Base-by-base conservation (phyloP, 37 sponge, comb jelly and placozoan species). In the Corticium candelabrum region DNA sequence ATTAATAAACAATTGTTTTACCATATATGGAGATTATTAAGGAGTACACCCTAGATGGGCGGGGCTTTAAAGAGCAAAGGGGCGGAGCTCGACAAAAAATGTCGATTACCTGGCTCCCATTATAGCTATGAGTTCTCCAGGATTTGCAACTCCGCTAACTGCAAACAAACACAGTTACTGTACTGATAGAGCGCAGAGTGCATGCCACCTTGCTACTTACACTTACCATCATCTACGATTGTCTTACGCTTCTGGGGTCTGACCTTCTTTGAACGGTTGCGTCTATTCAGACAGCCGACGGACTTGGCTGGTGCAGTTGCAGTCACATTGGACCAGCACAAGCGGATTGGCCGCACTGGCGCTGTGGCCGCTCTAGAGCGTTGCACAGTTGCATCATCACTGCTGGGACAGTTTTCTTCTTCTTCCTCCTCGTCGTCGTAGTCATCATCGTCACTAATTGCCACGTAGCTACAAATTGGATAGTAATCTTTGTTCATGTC, bases 61-160 rank as follows among this genome's bases (percentile, higher is more conserved):
- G n/a, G n/a, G n/a, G n/a, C n/a, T n/a, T n/a, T n/a, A n/a, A n/a
- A n/a, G n/a, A 50, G 21, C 21, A 50, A 21, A 21, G 11, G 62
- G 21, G 62, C 62, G 62, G 21, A 21, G 11, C 15, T 11, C 15
- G 62, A 29, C 33, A 70, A 34, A 32, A 70, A 29, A 4, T 35
- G 31, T 30, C 5, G 31, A 4, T 30, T 70, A 70, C 73, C 73
- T 70, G 5, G 73, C 73, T 29, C 73, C 73, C 73, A 70, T 70
- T 35, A 70, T 34, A 5, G 73, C 73, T 5, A 70, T 7, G 35
- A 70, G 36, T 70, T 70, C 29, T 29, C 73, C 73, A 7, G 73
- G 73, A 70, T 4, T 29, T 5, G 31, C 73, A 4, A 15, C 7
- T 4, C 73, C 73, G 21, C 73, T 70, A 7, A 70, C 73, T 70